Base-by-base conservation (phyloP, 53 echinoderm and acorn worm genomes). In the Luidia sarsii region DNA sequence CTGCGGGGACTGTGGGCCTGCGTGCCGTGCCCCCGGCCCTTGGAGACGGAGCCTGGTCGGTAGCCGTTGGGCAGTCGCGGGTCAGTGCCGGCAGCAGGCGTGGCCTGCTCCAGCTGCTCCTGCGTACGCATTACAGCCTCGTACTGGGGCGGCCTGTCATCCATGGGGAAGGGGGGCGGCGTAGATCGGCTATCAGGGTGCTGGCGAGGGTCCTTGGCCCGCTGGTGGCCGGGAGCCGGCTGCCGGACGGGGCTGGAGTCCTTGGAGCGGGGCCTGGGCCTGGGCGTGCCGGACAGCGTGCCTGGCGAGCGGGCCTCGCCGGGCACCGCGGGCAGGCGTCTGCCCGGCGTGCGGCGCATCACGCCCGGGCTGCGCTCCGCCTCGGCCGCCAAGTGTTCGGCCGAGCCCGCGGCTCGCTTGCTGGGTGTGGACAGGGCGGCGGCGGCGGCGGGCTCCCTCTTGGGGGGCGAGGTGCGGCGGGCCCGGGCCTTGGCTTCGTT, bases 21-120 rank as follows among this genome's bases (percentile, higher is more conserved):
- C 27, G 90, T 94, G 21, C 94, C 94, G 71, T 94, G 94, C n/a
- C 94, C 94, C 53, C 94, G 88, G 79, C 94, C 94, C 57, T 94
- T 94, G 45, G 88, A 90, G 43, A 88, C 86, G 24, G 86, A 73
- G 30, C 94, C 90, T 30, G 89, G 87, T 67, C 94, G 70, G 83
- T 90, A 94, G 27, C 94, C 94, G 39, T 94, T 94, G 39, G 90
- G 94, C 65, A 94, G 79, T 46, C 92, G 85, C 23, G 92, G 92
- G 70, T 92, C 92, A 11, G 80, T 71, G 35, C 75, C 37, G 10
- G 39, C 80, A 8, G 46, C 46, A 10, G 46, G 86, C 19, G 80
- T 73, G 28, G 70, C 61, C 9, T 51, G 52, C 59, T 68, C 91
- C 7, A 79, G 80, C 38, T 63, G 80, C 24, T 84, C 84, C 53